Conservation (phyloP, 2,888 invertebrate genomes). For the Atrina japonica region DNA sequence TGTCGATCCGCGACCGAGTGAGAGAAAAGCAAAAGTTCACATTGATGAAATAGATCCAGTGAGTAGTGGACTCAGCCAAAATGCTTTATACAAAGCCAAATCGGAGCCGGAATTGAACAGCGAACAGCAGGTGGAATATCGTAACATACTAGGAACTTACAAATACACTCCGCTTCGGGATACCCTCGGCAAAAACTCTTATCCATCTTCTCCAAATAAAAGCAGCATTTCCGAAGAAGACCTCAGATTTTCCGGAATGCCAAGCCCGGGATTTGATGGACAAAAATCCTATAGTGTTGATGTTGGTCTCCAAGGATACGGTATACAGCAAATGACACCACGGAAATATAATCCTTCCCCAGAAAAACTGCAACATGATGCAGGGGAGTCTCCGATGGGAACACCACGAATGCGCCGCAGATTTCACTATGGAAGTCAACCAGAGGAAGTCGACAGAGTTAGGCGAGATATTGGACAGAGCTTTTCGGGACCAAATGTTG, state of each 20-base stretch:
- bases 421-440: slow-evolving; percentile 4
- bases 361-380: slow-evolving; percentile 56
- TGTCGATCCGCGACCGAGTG: slow-evolving; percentile 37
- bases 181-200: slow-evolving; percentile 37
- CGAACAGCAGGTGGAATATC: slow-evolving; percentile 40
- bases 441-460: slow-evolving; percentile 20
- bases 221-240: slow-evolving; percentile 52
- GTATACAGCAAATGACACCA: slow-evolving; percentile 43
- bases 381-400: slow-evolving; percentile 58
- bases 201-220: slow-evolving; percentile 32
- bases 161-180: slow-evolving; percentile 56
- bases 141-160: slow-evolving; percentile 42
- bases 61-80: slow-evolving; percentile 14
- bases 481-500: not conserved
- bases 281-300: slow-evolving; percentile 42
- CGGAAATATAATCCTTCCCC: slow-evolving; percentile 51
- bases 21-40: slow-evolving; percentile 16
- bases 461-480: slow-evolving; percentile 14
- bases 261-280: slow-evolving; percentile 9
- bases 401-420: slow-evolving; percentile 48
- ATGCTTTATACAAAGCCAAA: slow-evolving; percentile 55
- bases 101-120: slow-evolving; percentile 56
- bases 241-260: slow-evolving; percentile 29
- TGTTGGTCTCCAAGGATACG: slow-evolving; percentile 42
- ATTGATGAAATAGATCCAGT: slow-evolving; percentile 8